These are phyloP conservation scores for Portevinia maculata DNA, from an alignment of 2,888 invertebrate species.

Conservation along the genomic window DNA sequence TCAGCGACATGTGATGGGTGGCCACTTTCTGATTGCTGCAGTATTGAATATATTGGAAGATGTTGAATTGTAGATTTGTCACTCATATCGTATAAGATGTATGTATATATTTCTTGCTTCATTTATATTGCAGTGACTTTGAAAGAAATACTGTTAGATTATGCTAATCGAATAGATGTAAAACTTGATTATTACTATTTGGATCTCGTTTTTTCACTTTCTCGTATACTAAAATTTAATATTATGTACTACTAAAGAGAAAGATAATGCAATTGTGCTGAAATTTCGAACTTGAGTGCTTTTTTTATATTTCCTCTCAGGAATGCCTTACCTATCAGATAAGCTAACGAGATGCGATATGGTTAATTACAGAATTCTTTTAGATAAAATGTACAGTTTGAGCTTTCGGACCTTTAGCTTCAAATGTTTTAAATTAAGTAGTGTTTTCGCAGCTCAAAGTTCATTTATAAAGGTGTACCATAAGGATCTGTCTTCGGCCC, in stretches of 20 bases:
- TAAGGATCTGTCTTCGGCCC: too few relatives aligned
- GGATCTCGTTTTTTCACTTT: background rate
- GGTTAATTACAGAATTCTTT: too few relatives aligned
- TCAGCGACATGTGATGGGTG: slow-evolving; percentile 14
- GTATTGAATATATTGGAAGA: background rate
- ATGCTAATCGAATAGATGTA: slow-evolving; percentile 61
- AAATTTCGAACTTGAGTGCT: too few relatives aligned
- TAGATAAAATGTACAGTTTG: too few relatives aligned
- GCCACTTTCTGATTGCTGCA: background rate
- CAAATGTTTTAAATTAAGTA: too few relatives aligned
- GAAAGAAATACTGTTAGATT: slow-evolving; percentile 18
- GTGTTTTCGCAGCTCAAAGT: too few relatives aligned
- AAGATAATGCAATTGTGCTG: too few relatives aligned
- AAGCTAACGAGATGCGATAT: too few relatives aligned
- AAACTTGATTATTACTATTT: slow-evolving; percentile 39
- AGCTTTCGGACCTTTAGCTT: too few relatives aligned
- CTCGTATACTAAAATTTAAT: background rate
- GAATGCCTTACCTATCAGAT: too few relatives aligned
- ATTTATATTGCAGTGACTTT: slow-evolving; percentile 55
- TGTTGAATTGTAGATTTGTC: slow-evolving; percentile 23
- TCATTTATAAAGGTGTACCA: too few relatives aligned
- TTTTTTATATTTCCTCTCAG: too few relatives aligned
- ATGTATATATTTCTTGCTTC: slow-evolving; percentile 51
- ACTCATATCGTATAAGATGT: slow-evolving; percentile 43
- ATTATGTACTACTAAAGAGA: slow-evolving; percentile 5